phyloP scores from a whole-genome alignment of 2,113 vertebrate species.

The Phocoena phocoena region DNA sequence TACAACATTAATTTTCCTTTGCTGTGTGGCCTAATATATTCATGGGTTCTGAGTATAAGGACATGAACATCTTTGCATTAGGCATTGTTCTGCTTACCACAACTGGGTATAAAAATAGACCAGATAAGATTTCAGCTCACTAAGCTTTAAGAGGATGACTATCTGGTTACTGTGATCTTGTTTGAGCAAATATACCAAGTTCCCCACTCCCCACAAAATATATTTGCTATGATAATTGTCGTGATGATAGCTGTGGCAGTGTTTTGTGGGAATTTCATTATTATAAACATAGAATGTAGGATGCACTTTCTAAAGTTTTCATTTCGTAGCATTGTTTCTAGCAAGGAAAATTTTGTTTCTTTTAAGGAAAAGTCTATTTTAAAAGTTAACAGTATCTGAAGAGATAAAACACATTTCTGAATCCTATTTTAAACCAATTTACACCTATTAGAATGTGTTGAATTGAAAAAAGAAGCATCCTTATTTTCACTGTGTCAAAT shows the following conservation, averaged over 20 bases:
- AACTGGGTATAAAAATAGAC: neutral
- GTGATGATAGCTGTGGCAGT: neutral
- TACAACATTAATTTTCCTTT: neutral
- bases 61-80: neutral
- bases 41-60: neutral
- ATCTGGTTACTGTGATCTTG: neutral
- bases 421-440: constrained; percentile 14
- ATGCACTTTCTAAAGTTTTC: neutral
- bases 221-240: neutral
- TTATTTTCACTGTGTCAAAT: neutral
- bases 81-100: neutral
- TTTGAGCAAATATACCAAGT: neutral
- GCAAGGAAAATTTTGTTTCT: neutral
- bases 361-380: neutral
- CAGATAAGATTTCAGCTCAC: neutral
- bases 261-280: neutral
- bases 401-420: neutral
- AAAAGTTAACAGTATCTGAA: constrained; percentile 8
- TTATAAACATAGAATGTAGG: neutral
- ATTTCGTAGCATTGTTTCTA: neutral
- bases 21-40: neutral
- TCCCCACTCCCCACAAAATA: neutral
- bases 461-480: neutral
- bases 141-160: neutral
- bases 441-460: neutral